A percentile compares a stretch with the other conserved stretches of the same genome.
phyloP scores from a whole-genome alignment of 2,888 invertebrate species.

The Panopea generosa region DNA sequence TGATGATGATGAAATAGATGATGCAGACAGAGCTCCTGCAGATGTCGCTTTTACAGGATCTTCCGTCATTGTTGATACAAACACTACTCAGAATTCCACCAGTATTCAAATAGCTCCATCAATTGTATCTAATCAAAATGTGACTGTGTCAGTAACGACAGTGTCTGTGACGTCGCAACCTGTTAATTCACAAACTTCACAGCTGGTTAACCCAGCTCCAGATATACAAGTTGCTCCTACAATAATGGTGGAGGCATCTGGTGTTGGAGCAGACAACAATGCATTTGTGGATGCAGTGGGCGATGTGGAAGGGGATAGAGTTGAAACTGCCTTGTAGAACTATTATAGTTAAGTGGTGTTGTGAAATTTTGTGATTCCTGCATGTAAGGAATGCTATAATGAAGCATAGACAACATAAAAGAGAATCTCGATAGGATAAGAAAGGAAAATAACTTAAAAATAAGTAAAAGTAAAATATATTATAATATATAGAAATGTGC shows the following conservation, averaged over 20 bases:
- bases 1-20: conserved; percentile 59
- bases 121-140: conserved; percentile 56
- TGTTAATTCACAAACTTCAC: neutral
- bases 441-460: no score
- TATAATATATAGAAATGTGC: no score
- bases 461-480: no score
- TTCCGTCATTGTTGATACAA: conserved; percentile 58
- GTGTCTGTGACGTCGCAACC: conserved; percentile 56
- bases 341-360: no score
- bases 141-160: conserved; percentile 64
- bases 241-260: no score
- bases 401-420: no score
- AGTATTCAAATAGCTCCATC: conserved; percentile 57
- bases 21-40: conserved; percentile 38
- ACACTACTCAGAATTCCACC: conserved; percentile 42
- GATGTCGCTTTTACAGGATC: conserved; percentile 73
- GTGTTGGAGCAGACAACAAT: conserved; percentile 15
- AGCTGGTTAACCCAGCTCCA: neutral
- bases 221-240: no score
- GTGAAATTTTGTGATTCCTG: no score
- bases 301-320: conserved; percentile 43
- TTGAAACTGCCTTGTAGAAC: conserved; percentile 21
- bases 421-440: no score
- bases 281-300: conserved; percentile 49
- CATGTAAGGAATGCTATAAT: no score